Evolutionary conservation across 2,113 vertebrate genomes (phyloP), one percentile per base, ranked within the genome.

Genomic region (Saccopteryx bilineata): DNA sequence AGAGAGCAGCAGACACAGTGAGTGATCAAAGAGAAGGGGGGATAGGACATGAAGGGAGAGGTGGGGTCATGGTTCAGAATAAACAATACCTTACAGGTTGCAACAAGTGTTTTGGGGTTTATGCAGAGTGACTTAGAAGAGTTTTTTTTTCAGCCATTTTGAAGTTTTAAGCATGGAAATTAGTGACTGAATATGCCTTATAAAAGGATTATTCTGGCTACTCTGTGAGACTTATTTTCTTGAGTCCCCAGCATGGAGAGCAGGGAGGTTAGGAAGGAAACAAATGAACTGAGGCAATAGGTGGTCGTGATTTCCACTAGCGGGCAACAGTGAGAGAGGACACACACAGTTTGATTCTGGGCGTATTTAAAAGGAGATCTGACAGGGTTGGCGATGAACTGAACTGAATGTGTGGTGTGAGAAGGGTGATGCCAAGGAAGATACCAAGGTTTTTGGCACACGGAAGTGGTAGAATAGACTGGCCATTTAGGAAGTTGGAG

Each of bases 61-160:
- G 5, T 50, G 4, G 7, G 9, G 4, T 4, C 61, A 2, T 23
- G 24, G 9, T 0, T 5, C 2, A 23, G 33, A 54, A 69, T 1
- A 2, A 7, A 15, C 2, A 7, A 6, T 8, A 33, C 1, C 17
- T 23, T 54, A 11, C 33, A 79, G 6, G 31, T 50, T 12, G 7
- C 58, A 19, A 2, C 1, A 31, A 24, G 7, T 79, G 12, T 63
- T 81, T 50, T 1, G 1, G 11, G 2, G 5, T 96, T 90, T 71
- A 68, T 7, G 50, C 26, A 17, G 33, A 39, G 3, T 54, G 46
- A 91, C 3, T 23, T 52, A 26, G 5, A 14, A 81, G 31, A 5
- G 3, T 71, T 78, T 82, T 81, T 39, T 39, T 39, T 82, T 78
- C 48, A 33, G 24, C 23, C 56, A 7, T 31, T 78, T 39, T 18